A percentile compares a stretch with the other conserved stretches of the same genome.
Evolutionary conservation across 1,140 invertebrate species (phyloP).

Genomic region (Atta cephalotes): DNA sequence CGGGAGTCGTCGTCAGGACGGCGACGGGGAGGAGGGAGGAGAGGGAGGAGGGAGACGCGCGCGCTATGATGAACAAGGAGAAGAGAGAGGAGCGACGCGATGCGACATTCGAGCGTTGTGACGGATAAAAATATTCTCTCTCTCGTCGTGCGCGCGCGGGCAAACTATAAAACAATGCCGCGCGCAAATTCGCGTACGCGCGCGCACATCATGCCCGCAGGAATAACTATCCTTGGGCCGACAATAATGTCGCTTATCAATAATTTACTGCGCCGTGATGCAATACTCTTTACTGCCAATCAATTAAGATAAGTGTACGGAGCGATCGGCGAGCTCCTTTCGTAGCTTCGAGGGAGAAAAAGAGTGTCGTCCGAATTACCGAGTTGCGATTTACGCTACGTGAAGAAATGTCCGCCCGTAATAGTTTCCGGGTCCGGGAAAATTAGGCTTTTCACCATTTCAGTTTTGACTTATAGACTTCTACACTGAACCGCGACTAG

Average conservation of each 20-base stretch:
- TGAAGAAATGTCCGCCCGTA: background rate
- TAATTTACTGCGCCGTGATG: slow-evolving; percentile 68
- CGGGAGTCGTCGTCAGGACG: background rate
- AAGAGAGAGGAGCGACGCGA: background rate
- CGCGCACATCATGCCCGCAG: slow-evolving; percentile 28
- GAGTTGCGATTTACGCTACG: background rate
- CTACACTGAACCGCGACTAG: background rate
- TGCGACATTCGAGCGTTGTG: slow-evolving; percentile 26
- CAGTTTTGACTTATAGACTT: too few species aligned
- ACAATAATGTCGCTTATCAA: slow-evolving; percentile 64
- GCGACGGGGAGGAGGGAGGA: background rate
- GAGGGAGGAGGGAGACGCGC: background rate
- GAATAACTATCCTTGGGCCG: slow-evolving; percentile 66
- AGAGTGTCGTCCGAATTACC: background rate
- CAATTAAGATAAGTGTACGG: slow-evolving; percentile 68
- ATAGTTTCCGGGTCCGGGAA: background rate
- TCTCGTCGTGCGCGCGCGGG: background rate
- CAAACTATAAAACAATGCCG: slow-evolving; percentile 60
- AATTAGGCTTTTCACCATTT: slow-evolving; percentile 7
- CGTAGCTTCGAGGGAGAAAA: background rate
- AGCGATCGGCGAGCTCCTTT: slow-evolving; percentile 39
- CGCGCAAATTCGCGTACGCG: slow-evolving; percentile 25
- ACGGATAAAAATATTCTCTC: slow-evolving; percentile 62
- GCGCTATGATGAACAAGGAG: slow-evolving; percentile 21
- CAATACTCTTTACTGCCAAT: slow-evolving; percentile 60